A percentile compares a stretch with the other conserved stretches of the same genome.
Evolutionary conservation across 1,140 invertebrate species (phyloP).

Genomic region (Liolophura sinensis): DNA sequence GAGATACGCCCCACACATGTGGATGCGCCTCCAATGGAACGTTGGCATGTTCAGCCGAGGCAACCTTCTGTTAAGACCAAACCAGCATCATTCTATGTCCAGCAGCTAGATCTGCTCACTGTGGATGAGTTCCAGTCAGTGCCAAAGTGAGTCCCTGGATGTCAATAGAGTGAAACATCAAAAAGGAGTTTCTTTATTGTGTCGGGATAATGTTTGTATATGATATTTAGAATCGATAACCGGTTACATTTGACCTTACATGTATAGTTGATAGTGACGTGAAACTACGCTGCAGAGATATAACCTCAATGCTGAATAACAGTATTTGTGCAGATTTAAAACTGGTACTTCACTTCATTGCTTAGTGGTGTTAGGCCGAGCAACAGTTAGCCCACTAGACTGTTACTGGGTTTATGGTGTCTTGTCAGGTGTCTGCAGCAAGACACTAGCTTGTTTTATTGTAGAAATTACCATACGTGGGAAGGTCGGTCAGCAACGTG

Average conservation of each 20-base stretch:
- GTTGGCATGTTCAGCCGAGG: not conserved
- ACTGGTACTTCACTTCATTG: too few relatives aligned
- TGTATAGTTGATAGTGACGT: too few relatives aligned
- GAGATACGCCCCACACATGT: not conserved
- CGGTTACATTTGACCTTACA: not conserved
- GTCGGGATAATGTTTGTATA: not conserved
- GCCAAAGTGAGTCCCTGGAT: slow-evolving; percentile 34
- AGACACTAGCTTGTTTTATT: too few relatives aligned
- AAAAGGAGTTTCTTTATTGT: not conserved
- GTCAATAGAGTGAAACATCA: not conserved
- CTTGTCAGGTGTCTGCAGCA: too few relatives aligned
- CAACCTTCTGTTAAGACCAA: not conserved
- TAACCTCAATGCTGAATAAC: too few relatives aligned
- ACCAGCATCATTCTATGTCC: not conserved
- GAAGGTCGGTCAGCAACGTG: too few relatives aligned
- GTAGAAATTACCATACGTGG: too few relatives aligned
- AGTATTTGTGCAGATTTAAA: too few relatives aligned
- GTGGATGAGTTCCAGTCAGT: slow-evolving; percentile 41
- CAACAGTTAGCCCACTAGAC: too few relatives aligned
- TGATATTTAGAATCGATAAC: not conserved
- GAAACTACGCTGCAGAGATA: too few relatives aligned
- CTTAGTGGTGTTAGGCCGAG: too few relatives aligned
- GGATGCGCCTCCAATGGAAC: not conserved
- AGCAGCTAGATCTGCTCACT: slow-evolving; percentile 37
- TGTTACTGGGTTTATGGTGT: too few relatives aligned